phyloP scores from a whole-genome alignment of 2,113 vertebrate genomes.

The Syrmaticus mikado region DNA sequence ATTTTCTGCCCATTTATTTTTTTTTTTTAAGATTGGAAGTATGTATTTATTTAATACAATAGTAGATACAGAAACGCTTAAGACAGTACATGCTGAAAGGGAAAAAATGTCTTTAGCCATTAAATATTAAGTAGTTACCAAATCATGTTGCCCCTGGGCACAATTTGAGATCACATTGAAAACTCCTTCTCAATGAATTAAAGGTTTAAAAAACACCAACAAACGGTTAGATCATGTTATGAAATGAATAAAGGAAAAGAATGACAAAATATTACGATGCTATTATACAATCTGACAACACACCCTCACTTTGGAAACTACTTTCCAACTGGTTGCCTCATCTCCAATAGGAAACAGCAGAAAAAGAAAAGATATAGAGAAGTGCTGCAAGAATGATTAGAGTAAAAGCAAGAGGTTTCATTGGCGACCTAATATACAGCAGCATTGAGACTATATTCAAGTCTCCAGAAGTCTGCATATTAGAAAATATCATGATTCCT shows the following conservation, averaged over 20 bases:
- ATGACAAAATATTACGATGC: not conserved
- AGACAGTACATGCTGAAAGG: not conserved
- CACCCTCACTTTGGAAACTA: not conserved
- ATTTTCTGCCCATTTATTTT: not conserved
- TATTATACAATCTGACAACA: not conserved
- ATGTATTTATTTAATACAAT: not conserved
- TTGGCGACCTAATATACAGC: not conserved
- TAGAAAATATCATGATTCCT: not conserved
- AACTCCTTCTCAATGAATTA: not conserved
- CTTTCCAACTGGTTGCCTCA: not conserved
- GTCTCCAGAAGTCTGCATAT: not conserved
- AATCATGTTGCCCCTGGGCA: not conserved
- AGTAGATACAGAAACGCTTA: not conserved
- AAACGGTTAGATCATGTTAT: not conserved
- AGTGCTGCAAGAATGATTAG: not conserved
- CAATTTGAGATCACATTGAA: not conserved
- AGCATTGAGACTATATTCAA: not conserved
- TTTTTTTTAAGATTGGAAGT: not conserved
- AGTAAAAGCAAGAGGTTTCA: not conserved
- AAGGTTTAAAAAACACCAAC: not conserved
- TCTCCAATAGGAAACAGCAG: not conserved
- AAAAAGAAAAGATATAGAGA: not conserved
- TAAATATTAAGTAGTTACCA: not conserved
- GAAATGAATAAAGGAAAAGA: not conserved
- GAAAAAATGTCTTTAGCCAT: not conserved